A percentile compares a stretch with the other conserved stretches of the same genome.
These are phyloP conservation scores for Sebastes schlegelii DNA, from an alignment of 2,113 vertebrate species.

Conservation along the genomic window DNA sequence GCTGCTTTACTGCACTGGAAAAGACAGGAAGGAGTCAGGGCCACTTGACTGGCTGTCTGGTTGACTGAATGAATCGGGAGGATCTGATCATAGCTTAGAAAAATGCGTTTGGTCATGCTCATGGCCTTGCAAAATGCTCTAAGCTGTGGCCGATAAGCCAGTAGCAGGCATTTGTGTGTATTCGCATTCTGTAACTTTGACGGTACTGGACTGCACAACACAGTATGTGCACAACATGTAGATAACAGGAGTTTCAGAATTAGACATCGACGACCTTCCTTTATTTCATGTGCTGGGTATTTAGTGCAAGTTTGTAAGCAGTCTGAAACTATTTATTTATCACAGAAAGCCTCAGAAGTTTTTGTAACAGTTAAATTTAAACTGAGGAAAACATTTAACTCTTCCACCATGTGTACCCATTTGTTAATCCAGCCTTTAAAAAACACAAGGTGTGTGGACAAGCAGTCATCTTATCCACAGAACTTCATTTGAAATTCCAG, in stretches of 20 bases:
- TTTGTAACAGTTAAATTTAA: not conserved
- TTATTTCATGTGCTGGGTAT: slow-evolving; percentile 16
- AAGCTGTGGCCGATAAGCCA: slow-evolving; percentile 60
- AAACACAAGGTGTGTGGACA: not conserved
- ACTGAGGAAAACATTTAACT: not conserved
- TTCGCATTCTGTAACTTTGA: slow-evolving; percentile 29
- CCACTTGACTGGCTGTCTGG: slow-evolving; percentile 51
- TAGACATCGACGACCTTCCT: not conserved
- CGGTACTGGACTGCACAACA: slow-evolving; percentile 4
- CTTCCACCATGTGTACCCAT: not conserved
- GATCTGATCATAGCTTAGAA: slow-evolving; percentile 71
- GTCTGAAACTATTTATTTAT: slow-evolving; percentile 13
- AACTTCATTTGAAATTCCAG: slow-evolving; percentile 16
- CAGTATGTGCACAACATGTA: not conserved
- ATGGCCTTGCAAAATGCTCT: slow-evolving; percentile 52
- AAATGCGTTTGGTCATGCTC: slow-evolving; percentile 73
- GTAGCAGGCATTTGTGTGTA: slow-evolving; percentile 18
- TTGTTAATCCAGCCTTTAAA: not conserved
- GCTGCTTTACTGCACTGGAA: slow-evolving; percentile 40
- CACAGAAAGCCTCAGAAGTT: not conserved
- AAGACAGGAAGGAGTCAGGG: slow-evolving; percentile 65
- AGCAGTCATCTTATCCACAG: slow-evolving; percentile 3
- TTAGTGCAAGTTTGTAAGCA: not conserved
- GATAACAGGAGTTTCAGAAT: slow-evolving; percentile 27
- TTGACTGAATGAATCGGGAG: slow-evolving; percentile 50